A percentile compares a stretch with the other conserved stretches of the same genome.
These are phyloP conservation scores for Cataglyphis altisquamis DNA, from an alignment of 2,888 invertebrate genomes.

Conservation along the genomic window DNA sequence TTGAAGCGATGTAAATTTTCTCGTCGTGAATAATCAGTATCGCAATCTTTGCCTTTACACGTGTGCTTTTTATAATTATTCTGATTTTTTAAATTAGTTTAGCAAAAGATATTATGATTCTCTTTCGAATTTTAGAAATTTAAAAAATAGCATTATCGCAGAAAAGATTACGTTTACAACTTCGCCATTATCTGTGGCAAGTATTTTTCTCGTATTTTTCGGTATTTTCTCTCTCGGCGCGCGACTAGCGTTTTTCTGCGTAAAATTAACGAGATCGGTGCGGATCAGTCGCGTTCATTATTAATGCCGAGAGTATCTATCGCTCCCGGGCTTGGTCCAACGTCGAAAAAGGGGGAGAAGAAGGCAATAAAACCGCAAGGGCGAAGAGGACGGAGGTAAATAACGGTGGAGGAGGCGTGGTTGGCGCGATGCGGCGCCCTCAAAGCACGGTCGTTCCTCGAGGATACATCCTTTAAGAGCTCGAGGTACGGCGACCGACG, in stretches of 20 bases:
- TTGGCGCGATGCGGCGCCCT: conserved; percentile 82
- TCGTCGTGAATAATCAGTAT: neutral
- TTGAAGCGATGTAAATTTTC: neutral
- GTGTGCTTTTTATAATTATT: neutral
- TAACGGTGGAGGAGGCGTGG: conserved; percentile 83
- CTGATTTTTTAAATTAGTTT: neutral
- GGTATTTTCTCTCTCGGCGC: neutral
- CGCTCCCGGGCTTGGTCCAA: conserved; percentile 81
- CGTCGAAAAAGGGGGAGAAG: conserved; percentile 69
- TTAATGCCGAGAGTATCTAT: conserved; percentile 79
- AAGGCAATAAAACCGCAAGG: conserved; percentile 78
- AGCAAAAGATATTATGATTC: neutral
- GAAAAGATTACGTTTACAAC: neutral
- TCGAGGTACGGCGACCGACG: conserved; percentile 76
- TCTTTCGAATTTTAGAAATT: neutral
- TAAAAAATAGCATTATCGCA: neutral
- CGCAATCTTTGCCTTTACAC: neutral
- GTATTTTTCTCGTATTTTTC: neutral
- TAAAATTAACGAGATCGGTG: conserved; percentile 52
- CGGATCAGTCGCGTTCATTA: conserved; percentile 73
- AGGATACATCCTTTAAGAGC: conserved; percentile 77
- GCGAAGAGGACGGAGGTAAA: conserved; percentile 81
- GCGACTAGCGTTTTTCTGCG: conserved; percentile 32
- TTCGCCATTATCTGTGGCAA: neutral
- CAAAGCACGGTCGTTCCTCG: conserved; percentile 80